These are phyloP conservation scores for Varanus salvator DNA, from an alignment of 2,113 vertebrate species.

Conservation along the genomic window DNA sequence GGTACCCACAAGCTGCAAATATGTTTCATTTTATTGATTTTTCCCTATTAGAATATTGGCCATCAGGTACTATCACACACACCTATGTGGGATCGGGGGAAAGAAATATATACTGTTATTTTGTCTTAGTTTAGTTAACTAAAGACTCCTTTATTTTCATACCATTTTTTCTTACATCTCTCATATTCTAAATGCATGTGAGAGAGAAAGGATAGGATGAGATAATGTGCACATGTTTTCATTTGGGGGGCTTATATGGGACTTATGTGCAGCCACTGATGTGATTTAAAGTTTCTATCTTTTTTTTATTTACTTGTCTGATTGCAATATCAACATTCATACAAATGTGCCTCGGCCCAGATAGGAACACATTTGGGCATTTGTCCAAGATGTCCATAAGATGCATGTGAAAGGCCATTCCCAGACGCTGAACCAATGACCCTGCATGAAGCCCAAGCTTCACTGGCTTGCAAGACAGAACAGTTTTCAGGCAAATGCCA, in stretches of 20 bases:
- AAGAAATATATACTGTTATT: neutral
- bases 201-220: too few species aligned
- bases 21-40: neutral
- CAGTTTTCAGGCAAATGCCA: neutral
- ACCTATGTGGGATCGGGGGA: neutral
- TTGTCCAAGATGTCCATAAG: neutral
- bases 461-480: neutral
- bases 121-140: neutral
- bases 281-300: too few species aligned
- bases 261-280: neutral
- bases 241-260: neutral
- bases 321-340: neutral
- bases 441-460: neutral
- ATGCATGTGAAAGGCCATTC: neutral
- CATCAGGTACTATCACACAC: neutral
- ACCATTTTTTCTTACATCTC: neutral
- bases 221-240: neutral
- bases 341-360: neutral
- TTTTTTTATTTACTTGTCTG: too few species aligned
- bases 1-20: constrained; percentile 13
- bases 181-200: neutral
- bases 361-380: neutral
- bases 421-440: neutral
- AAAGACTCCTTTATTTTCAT: neutral
- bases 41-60: neutral